Evolutionary conservation across 2,113 vertebrate species (phyloP), one percentile per base, ranked within the genome.

Genomic region (Rhadina sibilatrix): DNA sequence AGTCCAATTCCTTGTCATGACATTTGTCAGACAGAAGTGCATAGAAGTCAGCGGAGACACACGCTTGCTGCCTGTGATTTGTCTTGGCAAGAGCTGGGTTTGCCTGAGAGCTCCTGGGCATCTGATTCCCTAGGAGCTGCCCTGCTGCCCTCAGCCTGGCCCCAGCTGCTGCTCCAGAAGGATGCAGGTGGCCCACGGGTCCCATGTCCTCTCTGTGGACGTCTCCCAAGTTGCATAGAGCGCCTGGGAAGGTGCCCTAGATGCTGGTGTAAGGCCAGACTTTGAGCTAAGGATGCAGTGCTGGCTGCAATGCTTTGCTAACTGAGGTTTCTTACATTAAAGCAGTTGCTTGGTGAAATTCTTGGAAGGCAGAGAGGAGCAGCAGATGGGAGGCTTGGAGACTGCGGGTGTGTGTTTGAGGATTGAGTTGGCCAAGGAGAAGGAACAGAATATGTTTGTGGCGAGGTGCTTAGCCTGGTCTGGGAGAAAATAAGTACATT

Each of bases 371-470:
- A 61, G 52, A 84, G 9, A 81, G 65, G 60, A 31, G 69, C 59
- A 37, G 94, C 94, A 95, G 96, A 95, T 95, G 94, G 95, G 88
- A 89, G 72, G 72, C 78, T 42, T 40, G 94, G 84, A 87, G 81
- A 17, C 68, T 3, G 77, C 11, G 15, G 69, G 38, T 20, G 18
- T 15, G 64, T 37, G 66, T 23, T 35, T 33, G 70, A 85, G 49
- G 65, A 70, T 66, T 61, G 60, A 25, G 46, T 13, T 37, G 33
- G 83, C 81, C 81, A 24, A 46, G 72, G 68, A 72, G 38, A 66
- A 49, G 35, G 78, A 78, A 8, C 22, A 19, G 25, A 54, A n/a
- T 10, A 4, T 42, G 52, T 59, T 88, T 75, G 35, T 13, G 15
- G 68, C 0, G 2, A 75, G 70, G 25, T 33, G 74, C 78, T 90